These are phyloP conservation scores for Lissocephala sabroskyi DNA, from an alignment of 2,888 invertebrate genomes.

Conservation along the genomic window DNA sequence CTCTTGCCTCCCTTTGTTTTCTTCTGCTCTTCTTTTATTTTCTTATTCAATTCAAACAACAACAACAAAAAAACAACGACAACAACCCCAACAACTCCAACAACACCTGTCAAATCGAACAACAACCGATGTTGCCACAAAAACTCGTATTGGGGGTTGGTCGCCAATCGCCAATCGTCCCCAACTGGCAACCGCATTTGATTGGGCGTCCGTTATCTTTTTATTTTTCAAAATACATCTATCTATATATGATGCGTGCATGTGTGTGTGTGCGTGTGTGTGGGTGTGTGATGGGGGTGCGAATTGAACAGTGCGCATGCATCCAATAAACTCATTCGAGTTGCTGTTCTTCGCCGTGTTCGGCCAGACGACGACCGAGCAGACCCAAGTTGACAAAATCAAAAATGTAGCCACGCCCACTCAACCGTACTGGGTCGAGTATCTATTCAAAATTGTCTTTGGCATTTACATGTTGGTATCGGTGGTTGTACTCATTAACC, in stretches of 20 bases:
- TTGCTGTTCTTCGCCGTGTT: conserved; percentile 99
- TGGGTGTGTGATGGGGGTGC: conserved; percentile 24
- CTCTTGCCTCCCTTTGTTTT: conserved; percentile 38
- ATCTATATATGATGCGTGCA: conserved; percentile 28
- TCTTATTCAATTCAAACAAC: not conserved
- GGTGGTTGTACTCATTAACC: conserved; percentile 98
- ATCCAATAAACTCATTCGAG: conserved; percentile 94
- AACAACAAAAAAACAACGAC: conserved; percentile 5
- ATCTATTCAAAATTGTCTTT: conserved; percentile 89
- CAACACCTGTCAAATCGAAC: too few relatives aligned
- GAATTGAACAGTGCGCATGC: conserved; percentile 84
- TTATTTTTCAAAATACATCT: conserved; percentile 54
- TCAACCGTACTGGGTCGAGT: conserved; percentile 88
- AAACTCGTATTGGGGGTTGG: conserved; percentile 26
- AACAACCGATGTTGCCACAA: not conserved
- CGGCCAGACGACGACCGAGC: conserved; percentile 90
- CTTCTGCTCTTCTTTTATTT: conserved; percentile 17
- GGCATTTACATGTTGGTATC: conserved; percentile 99
- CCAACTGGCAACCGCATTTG: conserved; percentile 41
- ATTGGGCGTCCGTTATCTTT: conserved; percentile 59
- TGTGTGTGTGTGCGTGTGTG: conserved; percentile 27
- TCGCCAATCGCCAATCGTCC: conserved; percentile 28
- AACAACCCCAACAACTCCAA: conserved; percentile 48
- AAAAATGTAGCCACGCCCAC: conserved; percentile 73
- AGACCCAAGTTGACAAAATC: conserved; percentile 81